phyloP scores from a whole-genome alignment of 2,797 vertebrate genomes.

The Hydrocynus forskahlii region DNA sequence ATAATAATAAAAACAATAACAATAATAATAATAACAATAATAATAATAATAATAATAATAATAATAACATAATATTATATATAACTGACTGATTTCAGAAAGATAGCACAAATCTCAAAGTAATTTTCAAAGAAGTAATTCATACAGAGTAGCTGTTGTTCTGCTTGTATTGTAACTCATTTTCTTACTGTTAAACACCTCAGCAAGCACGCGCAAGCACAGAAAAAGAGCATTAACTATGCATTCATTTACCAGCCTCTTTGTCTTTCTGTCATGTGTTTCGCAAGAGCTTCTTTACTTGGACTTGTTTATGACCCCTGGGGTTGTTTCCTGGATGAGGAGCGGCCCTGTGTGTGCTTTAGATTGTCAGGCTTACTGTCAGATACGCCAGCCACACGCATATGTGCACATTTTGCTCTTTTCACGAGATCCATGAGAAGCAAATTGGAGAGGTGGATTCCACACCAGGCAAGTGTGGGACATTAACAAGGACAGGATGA shows the following conservation, averaged over 20 bases:
- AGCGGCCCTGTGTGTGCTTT: constrained; percentile 43
- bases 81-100: not conserved
- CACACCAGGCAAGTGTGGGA: not conserved
- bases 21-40: too few species aligned
- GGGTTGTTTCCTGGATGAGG: constrained; percentile 55
- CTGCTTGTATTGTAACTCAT: not conserved
- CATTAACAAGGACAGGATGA: not conserved
- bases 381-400: not conserved
- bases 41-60: too few species aligned
- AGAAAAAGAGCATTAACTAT: not conserved
- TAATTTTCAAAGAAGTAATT: not conserved
- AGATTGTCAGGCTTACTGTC: constrained; percentile 31
- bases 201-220: too few species aligned
- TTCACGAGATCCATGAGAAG: not conserved
- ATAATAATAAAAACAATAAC: too few species aligned
- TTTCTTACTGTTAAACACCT: not conserved
- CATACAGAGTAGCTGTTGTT: not conserved
- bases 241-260: constrained; percentile 22
- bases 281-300: constrained; percentile 38
- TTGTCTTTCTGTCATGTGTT: constrained; percentile 34
- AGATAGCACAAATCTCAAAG: not conserved
- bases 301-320: constrained; percentile 59
- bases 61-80: too few species aligned
- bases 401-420: not conserved
- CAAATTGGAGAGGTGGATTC: constrained; percentile 10